Evolutionary conservation across 2,888 invertebrate genomes (phyloP).

Genomic region (Mimachlamys varia): DNA sequence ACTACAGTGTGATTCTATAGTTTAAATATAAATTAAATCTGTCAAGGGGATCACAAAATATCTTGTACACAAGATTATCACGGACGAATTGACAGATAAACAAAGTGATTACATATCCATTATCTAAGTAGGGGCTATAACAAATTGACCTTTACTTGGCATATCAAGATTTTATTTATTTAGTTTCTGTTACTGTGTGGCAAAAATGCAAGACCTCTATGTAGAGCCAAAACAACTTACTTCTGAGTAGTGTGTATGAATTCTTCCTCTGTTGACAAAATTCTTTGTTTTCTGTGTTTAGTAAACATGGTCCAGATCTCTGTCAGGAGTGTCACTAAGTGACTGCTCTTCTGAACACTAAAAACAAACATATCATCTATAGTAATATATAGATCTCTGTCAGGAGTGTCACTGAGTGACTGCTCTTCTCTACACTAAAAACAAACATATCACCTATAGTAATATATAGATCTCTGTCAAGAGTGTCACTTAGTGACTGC

Average conservation of each 20-base stretch:
- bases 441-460: neutral
- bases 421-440: constrained; percentile 47
- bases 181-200: too few species aligned
- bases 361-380: constrained; percentile 9
- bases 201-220: too few species aligned
- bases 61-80: too few species aligned
- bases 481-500: constrained; percentile 43
- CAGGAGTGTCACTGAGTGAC: constrained; percentile 45
- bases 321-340: constrained; percentile 45
- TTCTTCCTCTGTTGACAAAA: constrained; percentile 43
- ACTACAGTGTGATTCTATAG: too few species aligned
- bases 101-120: too few species aligned
- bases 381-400: constrained; percentile 40
- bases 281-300: constrained; percentile 50
- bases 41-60: too few species aligned
- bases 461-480: constrained; percentile 41
- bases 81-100: too few species aligned
- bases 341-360: constrained; percentile 47
- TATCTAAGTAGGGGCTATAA: too few species aligned
- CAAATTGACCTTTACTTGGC: too few species aligned
- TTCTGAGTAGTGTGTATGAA: constrained; percentile 47
- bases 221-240: neutral
- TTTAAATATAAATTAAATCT: too few species aligned
- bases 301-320: constrained; percentile 50
- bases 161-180: too few species aligned